Evolutionary conservation across 1,140 invertebrate genomes (phyloP).

Genomic region (Ceratina japonica): DNA sequence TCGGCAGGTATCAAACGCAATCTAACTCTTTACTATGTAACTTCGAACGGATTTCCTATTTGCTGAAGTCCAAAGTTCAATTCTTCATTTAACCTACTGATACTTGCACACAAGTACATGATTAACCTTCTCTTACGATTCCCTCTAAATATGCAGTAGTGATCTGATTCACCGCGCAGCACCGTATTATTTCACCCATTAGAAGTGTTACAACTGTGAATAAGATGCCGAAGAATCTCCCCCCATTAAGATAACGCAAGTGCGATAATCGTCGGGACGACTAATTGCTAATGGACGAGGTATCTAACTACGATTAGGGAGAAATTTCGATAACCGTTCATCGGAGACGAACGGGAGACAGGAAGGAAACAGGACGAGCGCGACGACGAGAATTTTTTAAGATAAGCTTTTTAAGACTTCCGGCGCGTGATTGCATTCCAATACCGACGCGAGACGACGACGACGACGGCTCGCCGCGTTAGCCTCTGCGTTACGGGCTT

Average conservation of each 20-base stretch:
- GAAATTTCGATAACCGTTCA: conserved; percentile 19
- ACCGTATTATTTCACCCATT: no score
- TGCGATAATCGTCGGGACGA: conserved; percentile 19
- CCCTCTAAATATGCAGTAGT: no score
- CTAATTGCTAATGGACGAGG: conserved; percentile 59
- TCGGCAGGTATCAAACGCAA: no score
- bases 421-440: conserved; percentile 44
- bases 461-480: no score
- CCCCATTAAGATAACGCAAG: not conserved
- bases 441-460: conserved; percentile 46
- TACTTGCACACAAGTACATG: no score
- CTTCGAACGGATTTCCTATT: no score
- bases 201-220: not conserved
- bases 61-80: no score
- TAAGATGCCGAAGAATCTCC: not conserved
- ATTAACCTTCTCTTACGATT: no score
- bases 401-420: conserved; percentile 64
- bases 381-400: conserved; percentile 45
- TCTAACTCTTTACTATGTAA: no score
- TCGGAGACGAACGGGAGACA: conserved; percentile 9
- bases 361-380: conserved; percentile 9
- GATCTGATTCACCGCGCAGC: no score
- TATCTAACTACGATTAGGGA: conserved; percentile 57
- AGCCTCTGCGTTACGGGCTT: not conserved
- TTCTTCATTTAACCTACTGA: no score